phyloP scores from a whole-genome alignment of 2,888 invertebrate genomes.

The Scaptomyza flava region DNA sequence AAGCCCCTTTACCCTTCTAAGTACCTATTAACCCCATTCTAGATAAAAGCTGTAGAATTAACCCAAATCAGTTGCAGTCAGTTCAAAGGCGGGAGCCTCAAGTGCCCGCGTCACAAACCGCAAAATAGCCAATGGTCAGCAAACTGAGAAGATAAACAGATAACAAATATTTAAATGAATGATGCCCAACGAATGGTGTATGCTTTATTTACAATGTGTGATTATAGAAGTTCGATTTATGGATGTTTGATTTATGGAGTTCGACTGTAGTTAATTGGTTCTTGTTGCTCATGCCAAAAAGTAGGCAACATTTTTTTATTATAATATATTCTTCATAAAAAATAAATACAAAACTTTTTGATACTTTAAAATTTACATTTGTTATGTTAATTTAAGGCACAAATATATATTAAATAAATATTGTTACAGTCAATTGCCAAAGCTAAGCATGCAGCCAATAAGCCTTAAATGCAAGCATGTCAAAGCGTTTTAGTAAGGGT shows the following conservation, averaged over 20 bases:
- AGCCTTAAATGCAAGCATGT: conserved; percentile 13
- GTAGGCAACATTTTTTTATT: neutral
- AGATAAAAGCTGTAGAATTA: conserved; percentile 5
- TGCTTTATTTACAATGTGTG: conserved; percentile 17
- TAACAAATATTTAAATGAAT: neutral
- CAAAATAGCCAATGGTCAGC: conserved; percentile 71
- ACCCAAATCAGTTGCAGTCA: conserved; percentile 73
- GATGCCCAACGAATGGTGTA: conserved; percentile 12
- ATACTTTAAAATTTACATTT: too few species aligned
- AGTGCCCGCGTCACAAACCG: conserved; percentile 35
- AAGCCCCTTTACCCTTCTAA: conserved; percentile 17
- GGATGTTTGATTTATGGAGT: too few species aligned
- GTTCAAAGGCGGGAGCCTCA: conserved; percentile 64
- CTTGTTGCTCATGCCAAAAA: neutral
- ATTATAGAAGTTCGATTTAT: too few species aligned
- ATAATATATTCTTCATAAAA: too few species aligned
- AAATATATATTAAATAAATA: too few species aligned
- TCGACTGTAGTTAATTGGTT: too few species aligned
- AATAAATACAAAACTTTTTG: too few species aligned
- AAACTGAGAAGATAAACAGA: conserved; percentile 37
- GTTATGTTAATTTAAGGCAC: too few species aligned
- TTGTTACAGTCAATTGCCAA: conserved; percentile 2
- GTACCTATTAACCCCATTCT: neutral
- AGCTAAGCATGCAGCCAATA: conserved; percentile 28
- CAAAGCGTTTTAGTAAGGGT: conserved; percentile 45